Conservation (phyloP, 2,113 vertebrate species). For the Prionailurus viverrinus region DNA sequence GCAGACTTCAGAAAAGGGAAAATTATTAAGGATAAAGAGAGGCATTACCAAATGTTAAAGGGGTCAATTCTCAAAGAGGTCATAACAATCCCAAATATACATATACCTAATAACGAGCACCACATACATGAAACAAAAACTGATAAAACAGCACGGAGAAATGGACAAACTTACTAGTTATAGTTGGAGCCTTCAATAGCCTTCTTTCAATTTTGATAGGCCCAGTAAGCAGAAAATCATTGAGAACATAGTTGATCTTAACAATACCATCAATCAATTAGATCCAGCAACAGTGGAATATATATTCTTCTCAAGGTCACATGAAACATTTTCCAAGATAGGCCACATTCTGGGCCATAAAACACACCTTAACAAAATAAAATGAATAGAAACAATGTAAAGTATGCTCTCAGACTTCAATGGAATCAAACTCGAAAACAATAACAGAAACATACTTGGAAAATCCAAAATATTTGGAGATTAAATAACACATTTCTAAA, state of each 20-base stretch:
- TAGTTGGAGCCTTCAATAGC: not conserved
- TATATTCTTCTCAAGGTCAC: not conserved
- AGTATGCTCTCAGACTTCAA: not conserved
- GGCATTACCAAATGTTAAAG: not conserved
- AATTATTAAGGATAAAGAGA: not conserved
- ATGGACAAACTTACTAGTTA: not conserved
- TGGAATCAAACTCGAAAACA: not conserved
- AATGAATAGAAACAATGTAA: not conserved
- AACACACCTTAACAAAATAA: not conserved
- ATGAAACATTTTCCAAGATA: not conserved
- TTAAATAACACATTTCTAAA: not conserved
- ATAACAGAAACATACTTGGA: not conserved
- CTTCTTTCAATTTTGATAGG: not conserved
- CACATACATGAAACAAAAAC: not conserved
- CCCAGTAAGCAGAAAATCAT: not conserved
- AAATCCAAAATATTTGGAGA: not conserved
- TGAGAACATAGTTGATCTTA: not conserved
- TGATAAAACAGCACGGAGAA: not conserved
- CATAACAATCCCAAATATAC: not conserved
- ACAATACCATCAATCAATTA: not conserved
- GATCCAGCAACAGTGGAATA: not conserved
- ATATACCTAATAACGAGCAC: not conserved
- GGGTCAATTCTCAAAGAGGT: not conserved
- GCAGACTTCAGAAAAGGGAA: not conserved
- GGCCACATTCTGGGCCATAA: not conserved